These are phyloP conservation scores for Choreutis nemorana DNA, from an alignment of 2,888 invertebrate genomes.

Conservation along the genomic window DNA sequence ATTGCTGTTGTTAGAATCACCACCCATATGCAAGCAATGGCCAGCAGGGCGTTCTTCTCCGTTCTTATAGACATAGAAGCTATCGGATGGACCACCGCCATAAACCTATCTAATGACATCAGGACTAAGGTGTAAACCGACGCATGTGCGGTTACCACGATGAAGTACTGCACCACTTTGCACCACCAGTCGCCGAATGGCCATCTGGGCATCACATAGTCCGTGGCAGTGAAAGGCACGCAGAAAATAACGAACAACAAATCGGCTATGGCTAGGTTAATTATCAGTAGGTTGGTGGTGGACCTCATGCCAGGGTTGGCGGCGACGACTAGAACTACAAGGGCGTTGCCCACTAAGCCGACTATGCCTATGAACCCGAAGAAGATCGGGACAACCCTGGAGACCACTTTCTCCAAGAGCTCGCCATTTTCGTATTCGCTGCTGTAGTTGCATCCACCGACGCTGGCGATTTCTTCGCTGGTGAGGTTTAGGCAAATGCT, in stretches of 20 bases:
- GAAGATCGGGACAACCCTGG: constrained; percentile 78
- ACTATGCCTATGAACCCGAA: constrained; percentile 87
- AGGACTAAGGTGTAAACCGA: constrained; percentile 93
- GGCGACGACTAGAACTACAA: constrained; percentile 88
- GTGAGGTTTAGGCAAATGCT: constrained; percentile 51
- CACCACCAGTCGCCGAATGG: constrained; percentile 92
- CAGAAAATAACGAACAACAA: constrained; percentile 92
- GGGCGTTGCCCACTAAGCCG: constrained; percentile 87
- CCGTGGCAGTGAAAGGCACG: constrained; percentile 92
- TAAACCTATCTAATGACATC: constrained; percentile 91
- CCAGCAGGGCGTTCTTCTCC: constrained; percentile 80
- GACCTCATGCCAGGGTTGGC: constrained; percentile 92
- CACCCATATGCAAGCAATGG: constrained; percentile 82
- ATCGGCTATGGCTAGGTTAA: constrained; percentile 90
- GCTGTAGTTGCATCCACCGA: constrained; percentile 44
- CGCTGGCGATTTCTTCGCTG: constrained; percentile 30
- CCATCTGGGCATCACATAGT: constrained; percentile 88
- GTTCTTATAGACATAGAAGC: constrained; percentile 86
- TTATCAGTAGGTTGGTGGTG: constrained; percentile 90
- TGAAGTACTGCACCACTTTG: constrained; percentile 89
- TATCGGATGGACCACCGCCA: constrained; percentile 94
- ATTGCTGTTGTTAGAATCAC: constrained; percentile 80
- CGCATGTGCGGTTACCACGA: constrained; percentile 91
- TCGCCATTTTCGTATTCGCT: constrained; percentile 57
- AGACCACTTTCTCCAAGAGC: constrained; percentile 70